Evolutionary conservation across 2,113 vertebrate genomes (phyloP), one percentile per base, ranked within the genome.

Genomic region (Oreochromis tanganicae): DNA sequence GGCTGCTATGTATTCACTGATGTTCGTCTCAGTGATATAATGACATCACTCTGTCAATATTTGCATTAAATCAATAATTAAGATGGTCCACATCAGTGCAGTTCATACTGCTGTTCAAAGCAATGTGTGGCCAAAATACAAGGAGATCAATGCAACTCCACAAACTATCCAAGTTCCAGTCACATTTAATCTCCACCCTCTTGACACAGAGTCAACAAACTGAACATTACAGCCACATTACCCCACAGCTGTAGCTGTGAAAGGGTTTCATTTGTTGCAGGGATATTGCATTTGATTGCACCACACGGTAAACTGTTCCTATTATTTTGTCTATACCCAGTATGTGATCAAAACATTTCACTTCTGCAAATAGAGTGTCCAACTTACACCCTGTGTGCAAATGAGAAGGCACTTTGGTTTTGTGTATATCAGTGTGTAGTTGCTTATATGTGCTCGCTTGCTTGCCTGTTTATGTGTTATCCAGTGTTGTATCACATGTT

Each of bases 401-500:
- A 80, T 10, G 1, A 48, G 54, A 57, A 50, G 11, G 21, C 9
- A 11, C 55, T 27, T 41, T 56, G 14, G 34, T 21, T 66, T 21
- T 75, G 10, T 50, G 19, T 55, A 5, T 36, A 16, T 81, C 14
- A 50, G 41, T 56, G 43, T 21, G 41, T 48, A 32, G 13, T 10
- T 86, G 50, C 14, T 13, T 88, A 17, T 29, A 41, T 81, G 73
- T 89, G 73, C 88, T 32, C 41, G 17, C 71, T 43, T 84, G 56
- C 1, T 3, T 34, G 48, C 46, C 56, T 80, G 61, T 85, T 88
- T 85, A 63, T 80, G 29, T 61, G 12, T 57, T 38, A 68, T 38
- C 63, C 63, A 38, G 63, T 68, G 63, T 71, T 73, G 9, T 89
- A 84, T 83, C 16, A 75, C 73, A 90, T 90, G 73, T 82, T 80